Conservation (phyloP, 2,888 invertebrate genomes). For the Tachina fera region DNA sequence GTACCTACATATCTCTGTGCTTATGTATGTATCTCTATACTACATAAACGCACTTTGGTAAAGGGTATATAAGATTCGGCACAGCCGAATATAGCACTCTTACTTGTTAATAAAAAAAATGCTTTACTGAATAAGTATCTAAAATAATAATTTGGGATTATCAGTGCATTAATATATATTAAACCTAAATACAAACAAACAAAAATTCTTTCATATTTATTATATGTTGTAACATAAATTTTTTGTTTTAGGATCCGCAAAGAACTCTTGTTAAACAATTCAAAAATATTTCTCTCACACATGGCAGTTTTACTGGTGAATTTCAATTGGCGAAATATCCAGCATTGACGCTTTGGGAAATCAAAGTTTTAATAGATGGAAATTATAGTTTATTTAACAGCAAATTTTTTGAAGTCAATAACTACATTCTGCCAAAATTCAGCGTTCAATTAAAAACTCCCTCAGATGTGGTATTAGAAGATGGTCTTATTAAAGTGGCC, state of each 20-base stretch:
- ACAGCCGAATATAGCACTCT: too few relatives aligned
- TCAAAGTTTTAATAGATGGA: conserved; percentile 86
- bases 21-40: too few relatives aligned
- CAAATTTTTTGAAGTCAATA: conserved; percentile 87
- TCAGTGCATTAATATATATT: too few relatives aligned
- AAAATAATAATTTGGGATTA: too few relatives aligned
- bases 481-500: conserved; percentile 86
- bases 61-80: too few relatives aligned
- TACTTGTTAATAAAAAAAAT: too few relatives aligned
- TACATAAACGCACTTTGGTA: too few relatives aligned
- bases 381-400: conserved; percentile 68
- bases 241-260: conserved; percentile 86
- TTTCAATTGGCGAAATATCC: conserved; percentile 91
- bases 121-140: too few relatives aligned
- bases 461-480: conserved; percentile 91
- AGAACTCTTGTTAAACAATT: conserved; percentile 93
- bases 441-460: conserved; percentile 93
- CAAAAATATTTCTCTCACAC: conserved; percentile 86
- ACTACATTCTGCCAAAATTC: conserved; percentile 96
- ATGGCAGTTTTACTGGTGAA: conserved; percentile 90
- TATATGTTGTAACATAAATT: too few relatives aligned
- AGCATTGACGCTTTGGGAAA: conserved; percentile 94
- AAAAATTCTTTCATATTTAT: too few relatives aligned
- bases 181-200: too few relatives aligned
- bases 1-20: too few relatives aligned